phyloP scores from a whole-genome alignment of 2,113 vertebrate species.

The Scatophagus argus region DNA sequence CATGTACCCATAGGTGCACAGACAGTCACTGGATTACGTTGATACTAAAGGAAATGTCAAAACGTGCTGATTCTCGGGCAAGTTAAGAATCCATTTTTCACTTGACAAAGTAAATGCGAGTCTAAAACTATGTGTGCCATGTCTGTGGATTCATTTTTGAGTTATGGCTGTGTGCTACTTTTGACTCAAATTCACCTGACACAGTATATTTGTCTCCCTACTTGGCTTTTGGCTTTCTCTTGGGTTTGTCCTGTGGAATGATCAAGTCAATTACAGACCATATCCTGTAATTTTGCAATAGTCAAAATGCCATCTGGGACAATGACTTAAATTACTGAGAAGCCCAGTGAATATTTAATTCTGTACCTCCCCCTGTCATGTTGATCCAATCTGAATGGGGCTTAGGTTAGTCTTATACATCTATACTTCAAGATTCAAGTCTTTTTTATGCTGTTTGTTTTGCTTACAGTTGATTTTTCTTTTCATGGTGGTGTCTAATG shows the following conservation, averaged over 20 bases:
- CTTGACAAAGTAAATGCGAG: no score
- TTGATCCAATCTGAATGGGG: not conserved
- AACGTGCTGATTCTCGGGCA: not conserved
- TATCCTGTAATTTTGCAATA: not conserved
- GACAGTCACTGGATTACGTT: not conserved
- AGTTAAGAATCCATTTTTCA: not conserved
- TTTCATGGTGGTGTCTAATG: constrained; percentile 35
- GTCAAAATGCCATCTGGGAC: not conserved
- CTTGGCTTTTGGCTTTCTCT: not conserved
- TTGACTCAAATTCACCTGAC: not conserved
- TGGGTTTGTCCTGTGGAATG: constrained; percentile 6
- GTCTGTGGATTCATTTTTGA: not conserved
- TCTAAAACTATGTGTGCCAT: not conserved
- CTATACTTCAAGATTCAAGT: not conserved
- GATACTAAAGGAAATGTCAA: not conserved
- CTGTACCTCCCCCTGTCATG: not conserved
- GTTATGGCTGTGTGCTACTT: not conserved
- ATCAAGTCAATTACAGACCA: constrained; percentile 10
- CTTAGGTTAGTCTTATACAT: not conserved
- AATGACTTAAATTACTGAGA: not conserved
- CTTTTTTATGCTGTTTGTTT: not conserved
- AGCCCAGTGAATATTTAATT: not conserved
- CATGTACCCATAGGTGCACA: no score
- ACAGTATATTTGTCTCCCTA: not conserved
- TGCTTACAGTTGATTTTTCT: constrained; percentile 25